These are phyloP conservation scores for Carcharodon carcharias DNA, from an alignment of 2,797 vertebrate genomes.

Conservation along the genomic window DNA sequence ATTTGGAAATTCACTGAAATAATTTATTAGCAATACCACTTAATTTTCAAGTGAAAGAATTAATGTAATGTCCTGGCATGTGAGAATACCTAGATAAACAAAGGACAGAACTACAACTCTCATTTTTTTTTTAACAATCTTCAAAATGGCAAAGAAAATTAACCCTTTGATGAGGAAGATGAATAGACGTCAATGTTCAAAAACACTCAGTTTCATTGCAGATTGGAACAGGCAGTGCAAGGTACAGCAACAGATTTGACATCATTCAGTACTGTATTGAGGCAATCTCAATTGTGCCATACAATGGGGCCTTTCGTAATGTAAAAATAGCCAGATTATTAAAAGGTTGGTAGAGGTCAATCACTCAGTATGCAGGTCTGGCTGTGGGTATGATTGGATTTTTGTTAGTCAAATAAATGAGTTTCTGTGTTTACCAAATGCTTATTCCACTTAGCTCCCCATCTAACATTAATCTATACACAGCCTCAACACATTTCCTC, in stretches of 20 bases:
- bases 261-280: background rate
- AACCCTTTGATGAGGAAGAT: background rate
- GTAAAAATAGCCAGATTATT: background rate
- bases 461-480: background rate
- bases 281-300: background rate
- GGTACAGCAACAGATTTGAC: background rate
- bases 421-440: background rate
- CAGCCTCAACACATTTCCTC: background rate
- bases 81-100: background rate
- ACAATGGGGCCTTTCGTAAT: background rate
- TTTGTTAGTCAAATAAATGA: background rate
- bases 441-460: background rate
- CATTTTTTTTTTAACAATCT: background rate
- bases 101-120: background rate
- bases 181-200: background rate
- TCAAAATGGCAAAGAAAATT: background rate
- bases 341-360: background rate
- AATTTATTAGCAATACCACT: background rate
- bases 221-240: background rate
- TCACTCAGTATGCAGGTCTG: background rate
- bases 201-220: background rate
- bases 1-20: background rate
- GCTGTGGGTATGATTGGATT: background rate
- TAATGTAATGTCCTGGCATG: background rate
- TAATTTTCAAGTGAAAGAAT: background rate